Evolutionary conservation across 2,797 vertebrate genomes (phyloP), one percentile per base, ranked within the genome.

Genomic region (Aplochiton taeniatus): DNA sequence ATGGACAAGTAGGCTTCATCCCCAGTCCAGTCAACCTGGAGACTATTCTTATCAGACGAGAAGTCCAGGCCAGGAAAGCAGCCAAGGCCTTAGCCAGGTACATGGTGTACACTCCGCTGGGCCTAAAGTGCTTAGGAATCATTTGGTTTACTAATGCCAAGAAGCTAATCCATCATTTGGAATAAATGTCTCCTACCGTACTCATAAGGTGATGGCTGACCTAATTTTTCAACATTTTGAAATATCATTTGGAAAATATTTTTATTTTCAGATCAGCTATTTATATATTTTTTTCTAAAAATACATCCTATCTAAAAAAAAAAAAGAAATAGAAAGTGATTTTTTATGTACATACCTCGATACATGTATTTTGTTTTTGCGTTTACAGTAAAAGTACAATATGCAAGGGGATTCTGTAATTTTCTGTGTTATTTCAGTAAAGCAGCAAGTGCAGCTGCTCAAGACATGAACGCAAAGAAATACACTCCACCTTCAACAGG

Each of bases 21-120:
- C 98, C 98, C 78, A 99, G 98, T 90, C 98, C 98, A 16, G 96
- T 98, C 81, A 98, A 98, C 86, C 92, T 99, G 88, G 98, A 99
- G 89, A 98, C 94, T 68, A 98, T 97, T 91, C 95, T 97, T 84
- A 94, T 99, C 79, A 93, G 96, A 85, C 94, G 96, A 85, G 98
- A 98, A 85, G 96, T 98, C 80, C 96, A 95, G 87, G 94, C 96
- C 77, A 96, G 97, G 86, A 98, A 99, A 92, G 97, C 91, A 62
- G 92, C 96, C 88, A 98, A 98, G 92, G 90, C 92, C 41, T 86
- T 93, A 81, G 92, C 91, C 80, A 93, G 66, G 92, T 93, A 84
- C 9, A 84, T 66, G 16, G 64, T 45, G 54, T 51, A 41, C 11
- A 17, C 54, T 43, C 31, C 61, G 62, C 5, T 16, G 44, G 12